A percentile compares a stretch with the other conserved stretches of the same genome.
Conservation (phyloP, 2,797 vertebrate species). For the Sebastes nivosus region DNA sequence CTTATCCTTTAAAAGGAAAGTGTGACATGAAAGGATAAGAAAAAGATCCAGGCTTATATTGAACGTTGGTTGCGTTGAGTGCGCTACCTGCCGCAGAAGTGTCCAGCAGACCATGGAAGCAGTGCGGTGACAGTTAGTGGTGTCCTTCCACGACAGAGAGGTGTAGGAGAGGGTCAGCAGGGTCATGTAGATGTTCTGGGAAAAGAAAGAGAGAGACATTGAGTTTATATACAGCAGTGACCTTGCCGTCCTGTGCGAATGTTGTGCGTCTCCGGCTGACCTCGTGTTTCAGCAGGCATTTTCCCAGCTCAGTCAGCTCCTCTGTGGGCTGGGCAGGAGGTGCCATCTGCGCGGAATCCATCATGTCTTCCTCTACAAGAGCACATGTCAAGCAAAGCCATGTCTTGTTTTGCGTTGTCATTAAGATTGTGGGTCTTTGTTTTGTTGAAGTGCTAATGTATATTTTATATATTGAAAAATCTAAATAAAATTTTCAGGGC, state of each 20-base stretch:
- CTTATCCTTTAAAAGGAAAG: not conserved
- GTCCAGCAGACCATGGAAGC: constrained; percentile 95
- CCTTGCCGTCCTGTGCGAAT: not conserved
- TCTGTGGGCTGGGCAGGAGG: constrained; percentile 78
- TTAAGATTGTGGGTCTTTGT: not conserved
- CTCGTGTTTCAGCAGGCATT: constrained; percentile 92
- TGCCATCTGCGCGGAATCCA: constrained; percentile 79
- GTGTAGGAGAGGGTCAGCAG: constrained; percentile 91
- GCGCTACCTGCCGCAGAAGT: constrained; percentile 89
- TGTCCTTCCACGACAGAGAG: constrained; percentile 94
- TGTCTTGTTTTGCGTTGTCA: not conserved
- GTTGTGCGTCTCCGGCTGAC: constrained; percentile 64
- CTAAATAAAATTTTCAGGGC: not conserved
- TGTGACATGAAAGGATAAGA: not conserved
- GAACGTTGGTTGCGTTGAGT: not conserved
- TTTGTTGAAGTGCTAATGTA: not conserved
- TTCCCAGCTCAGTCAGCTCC: constrained; percentile 94
- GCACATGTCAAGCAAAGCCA: constrained; percentile 15
- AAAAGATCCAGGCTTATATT: not conserved
- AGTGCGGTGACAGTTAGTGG: constrained; percentile 91
- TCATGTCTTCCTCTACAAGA: constrained; percentile 87
- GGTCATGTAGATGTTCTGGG: constrained; percentile 89
- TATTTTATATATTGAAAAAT: not conserved
- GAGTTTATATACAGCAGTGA: not conserved
- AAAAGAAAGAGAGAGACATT: not conserved